phyloP scores from a whole-genome alignment of 2,113 vertebrate genomes.

The Macquaria ambigua region DNA sequence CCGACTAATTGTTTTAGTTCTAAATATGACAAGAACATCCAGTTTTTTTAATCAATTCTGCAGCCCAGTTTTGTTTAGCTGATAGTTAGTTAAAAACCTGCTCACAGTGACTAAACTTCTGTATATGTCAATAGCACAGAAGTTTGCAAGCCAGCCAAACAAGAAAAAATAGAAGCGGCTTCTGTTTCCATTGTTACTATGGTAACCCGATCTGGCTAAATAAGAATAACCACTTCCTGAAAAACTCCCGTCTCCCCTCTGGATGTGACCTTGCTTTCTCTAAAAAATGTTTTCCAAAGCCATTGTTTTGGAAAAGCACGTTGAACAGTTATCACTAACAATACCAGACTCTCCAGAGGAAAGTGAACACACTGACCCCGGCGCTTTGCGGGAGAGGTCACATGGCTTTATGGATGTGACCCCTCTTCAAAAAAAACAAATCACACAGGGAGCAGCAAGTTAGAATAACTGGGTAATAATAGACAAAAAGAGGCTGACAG shows the following conservation, averaged over 20 bases:
- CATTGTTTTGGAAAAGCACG: conserved; percentile 48
- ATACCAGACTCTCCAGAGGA: conserved; percentile 35
- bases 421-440: conserved; percentile 27
- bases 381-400: conserved; percentile 21
- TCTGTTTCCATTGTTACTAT: conserved; percentile 36
- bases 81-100: not conserved
- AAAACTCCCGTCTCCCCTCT: conserved; percentile 24
- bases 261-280: conserved; percentile 54
- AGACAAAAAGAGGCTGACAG: conserved; percentile 8
- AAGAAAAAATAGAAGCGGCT: not conserved
- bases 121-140: not conserved
- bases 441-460: conserved; percentile 8
- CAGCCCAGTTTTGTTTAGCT: conserved; percentile 5
- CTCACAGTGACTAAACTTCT: not conserved
- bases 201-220: conserved; percentile 25
- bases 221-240: conserved; percentile 49
- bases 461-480: conserved; percentile 31
- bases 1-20: not conserved
- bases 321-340: conserved; percentile 44
- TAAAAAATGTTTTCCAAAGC: conserved; percentile 24
- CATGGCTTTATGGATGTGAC: conserved; percentile 46
- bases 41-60: not conserved
- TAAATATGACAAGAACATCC: not conserved
- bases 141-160: not conserved
- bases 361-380: conserved; percentile 28